Evolutionary conservation across 2,888 invertebrate genomes (phyloP), one percentile per base, ranked within the genome.

Genomic region (Shargacucullia verbasci): DNA sequence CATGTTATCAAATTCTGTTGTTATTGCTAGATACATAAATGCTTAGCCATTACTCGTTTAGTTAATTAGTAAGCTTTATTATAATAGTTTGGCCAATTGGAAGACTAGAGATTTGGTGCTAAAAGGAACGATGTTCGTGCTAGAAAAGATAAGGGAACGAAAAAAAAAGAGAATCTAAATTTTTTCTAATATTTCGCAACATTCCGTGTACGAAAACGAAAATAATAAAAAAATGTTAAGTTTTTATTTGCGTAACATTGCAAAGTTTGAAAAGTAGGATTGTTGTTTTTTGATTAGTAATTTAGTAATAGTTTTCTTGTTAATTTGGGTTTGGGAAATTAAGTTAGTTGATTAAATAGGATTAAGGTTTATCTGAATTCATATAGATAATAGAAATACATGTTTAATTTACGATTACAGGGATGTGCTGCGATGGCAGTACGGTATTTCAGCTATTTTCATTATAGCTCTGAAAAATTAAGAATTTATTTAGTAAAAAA

Each of bases 21-120:
- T 94, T 94, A 92, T 93, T 89, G 86, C 84, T 93, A 92, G 89
- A 89, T 90, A 91, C 88, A 89, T 91, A 90, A 87, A 92, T 85
- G 92, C 93, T 90, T 93, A 93, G 93, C 89, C 88, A 88, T 87
- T 91, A 90, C 83, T 85, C 58, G 88, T 92, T 92, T 90, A 91
- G 86, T 90, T 91, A 87, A 81, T 87, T 86, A 76, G 80, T 91
- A 91, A 88, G 93, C 92, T 92, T 91, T 89, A 90, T 91, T 88
- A 85, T 86, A 78, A 87, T 90, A 87, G 86, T 87, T 88, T 85
- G 86, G 87, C 84, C 82, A 90, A 92, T 92, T 92, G 93, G 92
- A 93, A 93, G 94, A 93, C 93, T 93, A 89, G 89, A 78, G 89
- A 88, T 91, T 92, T 92, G 94, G 94, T 93, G 93, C 93, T 93